Base-by-base conservation (phyloP, 1,140 invertebrate species). In the Tenebrio molitor region DNA sequence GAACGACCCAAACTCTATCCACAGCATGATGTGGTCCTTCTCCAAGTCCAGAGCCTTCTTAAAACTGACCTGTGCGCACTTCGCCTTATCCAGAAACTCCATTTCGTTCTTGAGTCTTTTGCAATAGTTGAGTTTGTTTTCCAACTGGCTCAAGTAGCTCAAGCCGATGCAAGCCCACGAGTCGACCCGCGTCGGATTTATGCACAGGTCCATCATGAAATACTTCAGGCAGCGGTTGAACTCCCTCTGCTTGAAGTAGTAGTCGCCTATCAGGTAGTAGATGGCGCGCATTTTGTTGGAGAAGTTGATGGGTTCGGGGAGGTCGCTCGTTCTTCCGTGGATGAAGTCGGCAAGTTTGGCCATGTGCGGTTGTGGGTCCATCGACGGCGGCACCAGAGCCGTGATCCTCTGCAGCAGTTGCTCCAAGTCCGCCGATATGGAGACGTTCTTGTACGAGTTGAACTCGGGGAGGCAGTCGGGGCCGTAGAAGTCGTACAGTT, bases 131-230 rank as follows among this genome's bases (percentile, higher is more conserved):
- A 98, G 83, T 83, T 92, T 91, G 10, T 89, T 91, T 79, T 96
- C 95, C 44, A 97, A 86, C 79, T 91, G 88, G 72, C 91, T 92
- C 19, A 89, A 91, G 77, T 92, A 91, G 1, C 94, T 91, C 69
- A 97, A 86, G 0, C 95, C 93, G 81, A 97, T 88, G 12, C 92
- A 92, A 4, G 95, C 94, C 97, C 96, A 99, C 0, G 96, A 95
- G 84, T 96, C 95, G 44, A 97, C 87, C 44, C 96, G 85, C 46
- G 86, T 84, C 5, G 91, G 91, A 82, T 93, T 93, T 16, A 93
- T 84, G 67, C 92, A 91, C 0, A 98, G 84, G 86, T 98, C 96
- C 68, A 92, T 83, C 19, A 91, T 85, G 80, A 96, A 97, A 84
- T 92, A 96, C 75, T 92, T 90, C 3, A 93, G 88, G 1, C 95